Conservation (phyloP, 2,113 vertebrate species). For the Hippocampus guttulatus region DNA sequence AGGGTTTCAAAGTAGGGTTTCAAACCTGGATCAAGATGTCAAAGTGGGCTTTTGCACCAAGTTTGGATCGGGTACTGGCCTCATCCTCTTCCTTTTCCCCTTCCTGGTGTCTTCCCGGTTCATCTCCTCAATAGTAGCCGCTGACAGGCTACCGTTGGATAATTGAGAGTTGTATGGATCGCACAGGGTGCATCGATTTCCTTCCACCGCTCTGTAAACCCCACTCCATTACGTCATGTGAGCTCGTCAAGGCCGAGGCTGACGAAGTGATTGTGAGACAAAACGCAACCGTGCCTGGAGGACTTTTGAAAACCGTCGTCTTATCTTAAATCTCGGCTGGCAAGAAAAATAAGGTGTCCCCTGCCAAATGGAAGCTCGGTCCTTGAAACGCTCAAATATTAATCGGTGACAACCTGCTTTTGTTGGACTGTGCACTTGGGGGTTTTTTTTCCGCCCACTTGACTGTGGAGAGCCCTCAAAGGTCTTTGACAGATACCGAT, state of each 20-base stretch:
- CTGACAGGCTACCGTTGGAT: constrained; percentile 59
- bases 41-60: not conserved
- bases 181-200: constrained; percentile 59
- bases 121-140: constrained; percentile 52
- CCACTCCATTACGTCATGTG: constrained; percentile 17
- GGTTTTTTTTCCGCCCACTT: not conserved
- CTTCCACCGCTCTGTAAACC: constrained; percentile 39
- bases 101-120: constrained; percentile 22
- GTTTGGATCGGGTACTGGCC: no score
- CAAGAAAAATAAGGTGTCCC: not conserved
- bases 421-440: not conserved
- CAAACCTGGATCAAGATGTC: not conserved
- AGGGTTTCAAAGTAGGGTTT: constrained; percentile 1
- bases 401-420: not conserved
- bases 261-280: not conserved
- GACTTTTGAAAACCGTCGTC: not conserved
- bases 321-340: not conserved
- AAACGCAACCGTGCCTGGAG: not conserved
- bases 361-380: not conserved
- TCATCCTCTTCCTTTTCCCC: constrained; percentile 7
- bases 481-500: not conserved
- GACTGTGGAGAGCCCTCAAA: not conserved
- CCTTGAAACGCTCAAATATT: not conserved
- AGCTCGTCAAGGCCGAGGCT: constrained; percentile 1
- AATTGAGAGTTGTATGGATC: constrained; percentile 68